Evolutionary conservation across 1,140 invertebrate genomes (phyloP), one percentile per base, ranked within the genome.

Genomic region (Dinoponera quadriceps): DNA sequence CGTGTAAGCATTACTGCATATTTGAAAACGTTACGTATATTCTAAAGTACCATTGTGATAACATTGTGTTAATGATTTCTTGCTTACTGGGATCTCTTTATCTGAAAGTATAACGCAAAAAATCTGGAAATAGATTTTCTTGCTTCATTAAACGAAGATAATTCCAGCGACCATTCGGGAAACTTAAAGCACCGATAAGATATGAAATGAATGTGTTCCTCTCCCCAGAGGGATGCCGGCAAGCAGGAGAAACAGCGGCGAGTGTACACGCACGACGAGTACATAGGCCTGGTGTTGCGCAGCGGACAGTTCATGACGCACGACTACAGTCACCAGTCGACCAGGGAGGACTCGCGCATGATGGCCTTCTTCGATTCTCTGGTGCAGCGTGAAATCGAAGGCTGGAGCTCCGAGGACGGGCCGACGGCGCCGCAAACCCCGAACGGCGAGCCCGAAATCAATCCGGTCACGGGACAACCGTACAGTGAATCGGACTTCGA

Each of bases 331-430:
- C 96, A 97, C 83, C 96, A 98, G 86, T 98, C 97, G 5, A 98
- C 96, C 0, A 95, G 96, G 55, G 98, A 99, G 94, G 98, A 99
- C 94, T 97, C 97, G 1, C 95, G 98, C 62, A 99, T 99, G 98
- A 97, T 99, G 96, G 98, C 98, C 25, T 99, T 99, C 93, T 99
- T 99, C 91, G 98, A 99, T 94, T 98, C 98, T 3, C 93, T 99
- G 0, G 97, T 99, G 11, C 98, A 99, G 92, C 95, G 97, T 22
- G 98, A 99, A 92, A 96, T 98, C 57, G 97, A 98, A 93, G 97
- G 96, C 18, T 96, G 97, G 95, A 94, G 92, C 51, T 94, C 93
- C 0, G 93, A 94, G 51, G 92, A 93, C 22, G 75, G 90, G 22
- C 87, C 91, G 7, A 85, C 89, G 2, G 80, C 82, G 20, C 88